Evolutionary conservation across 2,797 vertebrate genomes (phyloP), one percentile per base, ranked within the genome.

Genomic region (Paratrypauchen microcephalus): DNA sequence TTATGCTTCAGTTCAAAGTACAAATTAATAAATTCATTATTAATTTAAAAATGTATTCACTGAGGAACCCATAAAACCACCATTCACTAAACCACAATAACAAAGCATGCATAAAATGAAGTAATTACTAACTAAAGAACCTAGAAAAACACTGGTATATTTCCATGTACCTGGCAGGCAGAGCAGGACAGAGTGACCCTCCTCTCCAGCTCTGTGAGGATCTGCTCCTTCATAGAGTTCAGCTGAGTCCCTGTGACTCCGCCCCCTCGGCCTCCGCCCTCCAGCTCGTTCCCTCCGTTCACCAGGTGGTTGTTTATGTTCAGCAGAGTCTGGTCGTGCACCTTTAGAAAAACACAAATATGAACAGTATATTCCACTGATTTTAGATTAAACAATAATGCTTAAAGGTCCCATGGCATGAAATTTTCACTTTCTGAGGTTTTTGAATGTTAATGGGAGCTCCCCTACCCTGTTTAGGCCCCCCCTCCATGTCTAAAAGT

Each of bases 141-240:
- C 23, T 8, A n/a, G 15, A 12, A 12, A 60, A 32, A 32, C 58
- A 60, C 15, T 15, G 26, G 6, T n/a, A 13, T 13, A 24, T 13
- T 45, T 4, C 13, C 12, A 15, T 62, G 79, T 50, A 92, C 91
- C 89, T 95, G 88, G 80, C 96, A 98, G 58, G 94, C 78, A 0
- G 95, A 93, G 65, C 96, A 98, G 47, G 95, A 92, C 63, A 95
- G 89, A 65, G 94, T 88, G 77, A 97, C 91, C 26, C 94, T 89
- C 8, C 65, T 89, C 82, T 97, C 96, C 75, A 97, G 86, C 78
- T 97, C 94, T 0, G 72, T 90, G 47, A 96, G 91, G 2, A 87
- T 91, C 74, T 87, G 87, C 64, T 79, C 90, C 81, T 89, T 93
- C 71, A 94, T 76, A 0, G 70, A 85, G 55, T 78, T 83, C n/a